Conservation (phyloP, 2,797 vertebrate genomes). For the Babyrousa celebensis region DNA sequence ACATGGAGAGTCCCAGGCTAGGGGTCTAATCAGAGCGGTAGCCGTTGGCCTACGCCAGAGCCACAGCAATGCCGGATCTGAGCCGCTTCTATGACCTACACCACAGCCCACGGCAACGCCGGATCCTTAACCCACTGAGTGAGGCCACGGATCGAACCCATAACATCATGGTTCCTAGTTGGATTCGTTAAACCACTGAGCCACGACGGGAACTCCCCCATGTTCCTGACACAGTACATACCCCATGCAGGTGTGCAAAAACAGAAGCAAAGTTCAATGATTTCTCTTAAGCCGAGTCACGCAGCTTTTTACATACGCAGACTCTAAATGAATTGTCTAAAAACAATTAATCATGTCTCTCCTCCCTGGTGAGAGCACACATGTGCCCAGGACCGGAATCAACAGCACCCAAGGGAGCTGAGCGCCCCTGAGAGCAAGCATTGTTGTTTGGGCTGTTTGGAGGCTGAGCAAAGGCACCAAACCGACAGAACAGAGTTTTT, state of each 20-base stretch:
- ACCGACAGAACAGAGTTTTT: neutral
- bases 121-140: no score
- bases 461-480: neutral
- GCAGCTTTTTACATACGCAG: neutral
- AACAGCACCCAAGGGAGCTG: accelerated
- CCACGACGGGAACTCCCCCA: no score
- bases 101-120: no score
- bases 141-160: no score
- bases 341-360: neutral
- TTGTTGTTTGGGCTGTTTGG: neutral
- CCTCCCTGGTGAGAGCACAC: accelerated
- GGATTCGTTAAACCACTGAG: no score
- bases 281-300: neutral
- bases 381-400: accelerated
- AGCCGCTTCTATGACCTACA: no score
- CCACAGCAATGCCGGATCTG: no score
- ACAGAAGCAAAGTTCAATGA: neutral
- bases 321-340: neutral
- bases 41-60: no score
- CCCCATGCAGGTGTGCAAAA: neutral
- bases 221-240: no score
- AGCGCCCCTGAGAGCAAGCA: neutral
- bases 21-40: no score
- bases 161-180: no score
- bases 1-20: no score